A percentile compares a stretch with the other conserved stretches of the same genome.
These are phyloP conservation scores for Callospermophilus lateralis DNA, from an alignment of 2,113 vertebrate genomes.

Conservation along the genomic window DNA sequence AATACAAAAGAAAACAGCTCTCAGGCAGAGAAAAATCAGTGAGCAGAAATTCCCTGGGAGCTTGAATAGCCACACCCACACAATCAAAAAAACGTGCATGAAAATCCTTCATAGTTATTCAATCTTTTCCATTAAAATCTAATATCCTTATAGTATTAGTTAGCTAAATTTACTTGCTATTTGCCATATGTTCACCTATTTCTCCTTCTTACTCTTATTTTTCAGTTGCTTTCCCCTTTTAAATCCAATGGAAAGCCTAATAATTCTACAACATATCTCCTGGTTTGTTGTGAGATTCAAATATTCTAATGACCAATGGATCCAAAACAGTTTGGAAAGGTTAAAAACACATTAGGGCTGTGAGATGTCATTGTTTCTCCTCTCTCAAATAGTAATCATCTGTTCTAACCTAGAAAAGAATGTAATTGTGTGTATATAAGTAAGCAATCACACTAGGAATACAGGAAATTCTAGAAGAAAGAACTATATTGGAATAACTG, in stretches of 20 bases:
- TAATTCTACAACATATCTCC: not conserved
- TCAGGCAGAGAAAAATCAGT: slow-evolving; percentile 7
- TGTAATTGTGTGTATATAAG: not conserved
- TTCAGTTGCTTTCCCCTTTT: not conserved
- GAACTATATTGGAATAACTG: not conserved
- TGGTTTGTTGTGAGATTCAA: not conserved
- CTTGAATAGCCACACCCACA: not conserved
- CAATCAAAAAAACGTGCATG: not conserved
- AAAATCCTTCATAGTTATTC: not conserved
- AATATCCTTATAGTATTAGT: not conserved
- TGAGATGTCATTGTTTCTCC: not conserved
- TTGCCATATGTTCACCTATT: not conserved
- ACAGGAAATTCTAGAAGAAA: not conserved
- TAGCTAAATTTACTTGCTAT: not conserved
- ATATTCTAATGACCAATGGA: not conserved
- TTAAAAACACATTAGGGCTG: not conserved
- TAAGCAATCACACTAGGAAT: not conserved
- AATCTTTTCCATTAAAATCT: not conserved
- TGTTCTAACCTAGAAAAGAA: not conserved
- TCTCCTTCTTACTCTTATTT: not conserved
- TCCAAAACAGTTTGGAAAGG: not conserved
- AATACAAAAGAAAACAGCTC: slow-evolving; percentile 34
- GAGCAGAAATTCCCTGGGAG: slow-evolving; percentile 42
- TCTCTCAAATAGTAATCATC: not conserved
- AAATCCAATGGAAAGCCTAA: not conserved